phyloP scores from a whole-genome alignment of 2,888 invertebrate genomes.

The Oxycera nigricornis region DNA sequence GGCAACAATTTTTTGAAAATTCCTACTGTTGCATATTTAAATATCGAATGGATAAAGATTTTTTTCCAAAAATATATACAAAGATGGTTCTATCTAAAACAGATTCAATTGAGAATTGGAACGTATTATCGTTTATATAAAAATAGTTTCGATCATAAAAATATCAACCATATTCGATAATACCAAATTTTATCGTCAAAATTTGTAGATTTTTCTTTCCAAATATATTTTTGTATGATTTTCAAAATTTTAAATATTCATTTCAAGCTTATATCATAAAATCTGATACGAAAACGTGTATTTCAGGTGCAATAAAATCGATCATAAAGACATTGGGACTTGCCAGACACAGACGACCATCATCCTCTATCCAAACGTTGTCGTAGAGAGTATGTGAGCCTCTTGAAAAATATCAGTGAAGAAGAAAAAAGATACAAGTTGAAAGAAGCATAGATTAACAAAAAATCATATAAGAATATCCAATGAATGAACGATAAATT shows the following conservation, averaged over 20 bases:
- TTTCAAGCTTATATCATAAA: slow-evolving; percentile 14
- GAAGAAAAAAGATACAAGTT: too few species aligned
- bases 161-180: not conserved
- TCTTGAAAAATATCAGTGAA: too few species aligned
- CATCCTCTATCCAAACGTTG: too few species aligned
- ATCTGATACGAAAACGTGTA: slow-evolving; percentile 28
- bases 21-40: too few species aligned
- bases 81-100: too few species aligned
- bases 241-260: not conserved
- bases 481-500: not conserved
- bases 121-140: too few species aligned
- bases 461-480: not conserved
- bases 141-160: not conserved
- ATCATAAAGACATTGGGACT: slow-evolving; percentile 1
- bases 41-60: too few species aligned
- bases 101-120: too few species aligned
- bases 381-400: too few species aligned
- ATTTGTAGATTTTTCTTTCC: slow-evolving; percentile 26
- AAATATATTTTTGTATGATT: not conserved
- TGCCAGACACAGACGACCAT: not conserved
- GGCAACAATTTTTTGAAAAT: too few species aligned
- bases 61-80: too few species aligned
- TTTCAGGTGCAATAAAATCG: slow-evolving; percentile 38
- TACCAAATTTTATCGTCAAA: not conserved
- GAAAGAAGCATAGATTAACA: not conserved